These are phyloP conservation scores for Serranus cabrilla DNA, from an alignment of 2,797 vertebrate genomes.

Conservation along the genomic window DNA sequence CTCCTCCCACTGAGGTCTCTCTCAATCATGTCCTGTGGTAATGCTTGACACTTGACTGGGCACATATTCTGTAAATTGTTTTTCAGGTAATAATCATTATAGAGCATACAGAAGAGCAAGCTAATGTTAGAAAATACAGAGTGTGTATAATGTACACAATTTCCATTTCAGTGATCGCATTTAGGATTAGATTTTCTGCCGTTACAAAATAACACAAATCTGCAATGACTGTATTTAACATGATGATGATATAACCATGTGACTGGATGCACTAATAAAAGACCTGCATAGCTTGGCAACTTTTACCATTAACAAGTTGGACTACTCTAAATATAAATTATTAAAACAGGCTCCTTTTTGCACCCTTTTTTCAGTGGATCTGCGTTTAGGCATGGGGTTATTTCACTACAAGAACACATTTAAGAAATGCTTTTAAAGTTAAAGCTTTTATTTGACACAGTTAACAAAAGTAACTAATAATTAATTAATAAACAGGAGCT, in stretches of 20 bases:
- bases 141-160: neutral
- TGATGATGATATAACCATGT: neutral
- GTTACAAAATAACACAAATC: neutral
- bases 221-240: neutral
- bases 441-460: neutral
- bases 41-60: neutral
- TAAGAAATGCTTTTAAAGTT: neutral
- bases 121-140: neutral
- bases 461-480: neutral
- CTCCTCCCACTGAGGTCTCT: conserved; percentile 3
- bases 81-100: neutral
- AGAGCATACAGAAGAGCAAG: neutral
- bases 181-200: neutral
- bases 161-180: neutral
- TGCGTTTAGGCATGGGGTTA: neutral
- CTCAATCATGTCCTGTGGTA: neutral
- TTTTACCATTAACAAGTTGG: conserved; percentile 11
- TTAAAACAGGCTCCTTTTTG: conserved; percentile 22
- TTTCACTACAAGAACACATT: neutral
- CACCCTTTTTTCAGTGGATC: neutral
- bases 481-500: neutral
- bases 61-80: neutral
- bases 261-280: conserved; percentile 7
- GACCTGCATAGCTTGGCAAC: neutral
- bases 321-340: conserved; percentile 36